A percentile compares a stretch with the other conserved stretches of the same genome.
Conservation (phyloP, 2,113 vertebrate species). For the Ploceus nigricollis region DNA sequence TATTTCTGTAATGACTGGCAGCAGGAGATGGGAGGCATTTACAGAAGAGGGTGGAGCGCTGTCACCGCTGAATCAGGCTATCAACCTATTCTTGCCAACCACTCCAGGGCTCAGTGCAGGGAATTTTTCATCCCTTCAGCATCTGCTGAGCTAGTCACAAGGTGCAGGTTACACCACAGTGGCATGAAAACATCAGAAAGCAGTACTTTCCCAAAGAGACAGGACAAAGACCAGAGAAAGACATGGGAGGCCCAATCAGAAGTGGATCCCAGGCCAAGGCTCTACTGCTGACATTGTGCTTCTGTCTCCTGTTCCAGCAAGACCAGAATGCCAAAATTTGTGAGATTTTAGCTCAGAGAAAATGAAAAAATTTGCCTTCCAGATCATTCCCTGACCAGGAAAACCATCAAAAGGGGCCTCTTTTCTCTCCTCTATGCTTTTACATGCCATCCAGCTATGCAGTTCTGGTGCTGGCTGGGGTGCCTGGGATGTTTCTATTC, state of each 20-base stretch:
- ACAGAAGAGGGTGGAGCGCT: neutral
- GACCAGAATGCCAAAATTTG: neutral
- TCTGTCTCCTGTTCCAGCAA: neutral
- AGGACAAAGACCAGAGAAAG: neutral
- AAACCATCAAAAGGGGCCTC: neutral
- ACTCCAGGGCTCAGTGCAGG: neutral
- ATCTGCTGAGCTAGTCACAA: neutral
- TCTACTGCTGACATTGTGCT: neutral
- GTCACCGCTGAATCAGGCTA: neutral
- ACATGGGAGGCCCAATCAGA: neutral
- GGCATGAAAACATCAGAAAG: neutral
- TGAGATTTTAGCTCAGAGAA: neutral
- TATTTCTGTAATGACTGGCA: conserved; percentile 23
- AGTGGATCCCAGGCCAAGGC: neutral
- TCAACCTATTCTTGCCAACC: neutral
- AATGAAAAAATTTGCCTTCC: neutral
- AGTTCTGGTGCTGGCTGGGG: neutral
- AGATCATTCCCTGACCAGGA: neutral
- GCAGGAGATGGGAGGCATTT: conserved; percentile 12
- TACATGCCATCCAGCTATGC: neutral
- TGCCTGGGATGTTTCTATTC: neutral
- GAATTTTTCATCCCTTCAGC: neutral
- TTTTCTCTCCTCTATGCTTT: neutral
- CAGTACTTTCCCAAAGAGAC: neutral
- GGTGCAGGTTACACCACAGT: neutral